These are phyloP conservation scores for Poecile atricapillus DNA, from an alignment of 2,113 vertebrate species.

Conservation along the genomic window DNA sequence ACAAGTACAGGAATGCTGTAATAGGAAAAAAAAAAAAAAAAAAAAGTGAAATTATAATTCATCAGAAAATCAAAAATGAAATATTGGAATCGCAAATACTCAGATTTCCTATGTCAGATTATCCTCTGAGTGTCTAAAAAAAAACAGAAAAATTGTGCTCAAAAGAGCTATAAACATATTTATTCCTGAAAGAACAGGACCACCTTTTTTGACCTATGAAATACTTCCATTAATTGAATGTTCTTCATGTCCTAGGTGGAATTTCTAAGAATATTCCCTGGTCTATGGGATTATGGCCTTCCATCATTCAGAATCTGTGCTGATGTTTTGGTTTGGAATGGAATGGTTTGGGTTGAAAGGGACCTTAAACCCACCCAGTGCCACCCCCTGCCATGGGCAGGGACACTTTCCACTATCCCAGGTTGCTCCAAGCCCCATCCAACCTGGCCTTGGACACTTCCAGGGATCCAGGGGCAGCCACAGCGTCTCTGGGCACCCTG, in stretches of 20 bases:
- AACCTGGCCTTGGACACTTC: not conserved
- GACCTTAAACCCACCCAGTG: not conserved
- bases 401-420: not conserved
- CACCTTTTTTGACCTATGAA: not conserved
- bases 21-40: not conserved
- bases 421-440: fast-evolving
- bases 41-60: not conserved
- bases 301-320: not conserved
- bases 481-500: not conserved
- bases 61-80: not conserved
- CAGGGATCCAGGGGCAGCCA: not conserved
- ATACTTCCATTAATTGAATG: not conserved
- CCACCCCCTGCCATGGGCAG: not conserved
- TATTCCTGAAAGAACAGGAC: not conserved
- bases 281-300: not conserved
- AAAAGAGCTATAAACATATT: not conserved
- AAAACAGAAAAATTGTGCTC: not conserved
- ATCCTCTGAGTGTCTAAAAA: not conserved
- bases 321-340: not conserved
- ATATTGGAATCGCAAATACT: not conserved
- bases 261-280: not conserved
- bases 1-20: not conserved
- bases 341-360: not conserved
- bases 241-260: not conserved
- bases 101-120: not conserved